These are phyloP conservation scores for Ornithorhynchus anatinus DNA, from an alignment of 2,113 vertebrate genomes.

Conservation along the genomic window DNA sequence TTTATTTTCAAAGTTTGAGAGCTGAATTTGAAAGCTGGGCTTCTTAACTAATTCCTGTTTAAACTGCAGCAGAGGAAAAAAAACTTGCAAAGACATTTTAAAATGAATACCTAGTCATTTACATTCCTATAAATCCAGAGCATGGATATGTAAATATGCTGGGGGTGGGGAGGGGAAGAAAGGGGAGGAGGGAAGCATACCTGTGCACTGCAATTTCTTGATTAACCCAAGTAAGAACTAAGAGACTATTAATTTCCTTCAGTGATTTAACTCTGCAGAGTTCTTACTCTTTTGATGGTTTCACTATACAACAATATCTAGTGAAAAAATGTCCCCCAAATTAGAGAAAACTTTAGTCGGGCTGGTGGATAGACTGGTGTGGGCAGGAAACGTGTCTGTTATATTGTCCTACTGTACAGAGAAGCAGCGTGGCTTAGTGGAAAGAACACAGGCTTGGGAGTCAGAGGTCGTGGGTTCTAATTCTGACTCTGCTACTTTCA, in stretches of 20 bases:
- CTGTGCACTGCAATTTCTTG: too few relatives aligned
- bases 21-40: slow-evolving; percentile 20
- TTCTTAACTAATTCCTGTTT: slow-evolving; percentile 26
- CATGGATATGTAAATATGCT: too few relatives aligned
- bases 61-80: slow-evolving; percentile 18
- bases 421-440: too few relatives aligned
- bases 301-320: background rate
- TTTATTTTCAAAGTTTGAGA: slow-evolving; percentile 33
- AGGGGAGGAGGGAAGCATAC: too few relatives aligned
- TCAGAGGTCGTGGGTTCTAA: too few relatives aligned
- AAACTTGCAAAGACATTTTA: background rate
- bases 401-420: too few relatives aligned
- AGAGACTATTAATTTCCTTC: slow-evolving; percentile 8
- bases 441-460: too few relatives aligned
- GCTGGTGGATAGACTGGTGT: background rate
- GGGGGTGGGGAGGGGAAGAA: too few relatives aligned
- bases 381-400: too few relatives aligned
- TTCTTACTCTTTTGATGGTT: background rate
- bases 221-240: slow-evolving; percentile 6
- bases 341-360: slow-evolving; percentile 4
- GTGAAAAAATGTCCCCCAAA: too few relatives aligned
- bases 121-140: background rate
- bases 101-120: background rate
- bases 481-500: too few relatives aligned
- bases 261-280: background rate